Evolutionary conservation across 2,797 vertebrate species (phyloP).

Genomic region (Rhincodon typus): DNA sequence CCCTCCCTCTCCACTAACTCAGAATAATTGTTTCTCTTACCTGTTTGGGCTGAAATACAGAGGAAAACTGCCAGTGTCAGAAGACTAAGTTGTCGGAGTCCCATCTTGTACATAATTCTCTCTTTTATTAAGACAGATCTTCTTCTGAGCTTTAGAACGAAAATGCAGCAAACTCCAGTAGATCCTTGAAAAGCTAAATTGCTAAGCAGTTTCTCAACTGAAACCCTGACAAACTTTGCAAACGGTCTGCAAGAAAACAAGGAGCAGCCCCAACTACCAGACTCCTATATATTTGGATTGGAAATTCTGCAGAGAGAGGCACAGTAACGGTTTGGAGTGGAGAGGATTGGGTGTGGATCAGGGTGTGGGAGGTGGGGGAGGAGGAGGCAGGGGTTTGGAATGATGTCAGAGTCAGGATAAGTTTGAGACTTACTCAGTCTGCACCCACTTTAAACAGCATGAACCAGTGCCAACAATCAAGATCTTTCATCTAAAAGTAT

Average conservation of each 20-base stretch:
- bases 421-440: neutral
- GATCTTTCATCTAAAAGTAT: conserved; percentile 33
- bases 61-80: neutral
- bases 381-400: neutral
- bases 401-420: conserved; percentile 14
- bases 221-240: neutral
- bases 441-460: conserved; percentile 13
- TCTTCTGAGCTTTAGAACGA: neutral
- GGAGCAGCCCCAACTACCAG: neutral
- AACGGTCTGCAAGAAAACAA: neutral
- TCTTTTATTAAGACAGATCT: neutral
- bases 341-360: conserved; percentile 1
- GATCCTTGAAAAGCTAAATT: neutral
- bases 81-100: neutral
- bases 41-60: conserved; percentile 21
- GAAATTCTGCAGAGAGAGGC: neutral
- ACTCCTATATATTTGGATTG: conserved; percentile 22
- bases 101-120: conserved; percentile 9
- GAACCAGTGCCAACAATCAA: neutral
- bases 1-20: neutral
- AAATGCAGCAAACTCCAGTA: neutral
- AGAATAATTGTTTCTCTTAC: neutral
- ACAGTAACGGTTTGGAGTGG: neutral
- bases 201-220: neutral
- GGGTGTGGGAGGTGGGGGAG: neutral